These are phyloP conservation scores for Oriolus oriolus DNA, from an alignment of 2,113 vertebrate genomes.

Conservation along the genomic window DNA sequence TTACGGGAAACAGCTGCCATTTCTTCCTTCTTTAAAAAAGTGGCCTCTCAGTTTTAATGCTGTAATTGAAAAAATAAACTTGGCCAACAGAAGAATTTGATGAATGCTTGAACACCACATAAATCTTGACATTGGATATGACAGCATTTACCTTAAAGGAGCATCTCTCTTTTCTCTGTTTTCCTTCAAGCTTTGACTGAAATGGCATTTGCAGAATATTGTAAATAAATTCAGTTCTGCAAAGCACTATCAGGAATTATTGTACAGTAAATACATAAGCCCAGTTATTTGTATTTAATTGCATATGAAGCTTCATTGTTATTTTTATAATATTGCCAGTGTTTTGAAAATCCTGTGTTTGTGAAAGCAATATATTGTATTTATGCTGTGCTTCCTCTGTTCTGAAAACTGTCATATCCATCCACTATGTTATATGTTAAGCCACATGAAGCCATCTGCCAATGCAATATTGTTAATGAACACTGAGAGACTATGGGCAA, in stretches of 20 bases:
- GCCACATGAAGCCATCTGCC: not conserved
- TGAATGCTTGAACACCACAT: not conserved
- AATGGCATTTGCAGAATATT: not conserved
- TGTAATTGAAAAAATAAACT: not conserved
- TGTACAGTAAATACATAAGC: not conserved
- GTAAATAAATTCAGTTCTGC: not conserved
- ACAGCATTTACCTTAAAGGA: not conserved
- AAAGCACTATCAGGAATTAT: not conserved
- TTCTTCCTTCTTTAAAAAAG: not conserved
- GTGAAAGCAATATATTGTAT: not conserved
- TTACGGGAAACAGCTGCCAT: not conserved
- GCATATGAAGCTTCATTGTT: not conserved
- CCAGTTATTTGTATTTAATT: conserved; percentile 1
- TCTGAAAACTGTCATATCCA: not conserved
- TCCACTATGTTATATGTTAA: not conserved
- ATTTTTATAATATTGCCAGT: not conserved
- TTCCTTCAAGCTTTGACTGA: not conserved
- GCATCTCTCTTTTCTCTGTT: not conserved
- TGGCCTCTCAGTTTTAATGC: not conserved
- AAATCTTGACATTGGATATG: not conserved
- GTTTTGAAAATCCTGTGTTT: not conserved
- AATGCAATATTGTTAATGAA: not conserved
- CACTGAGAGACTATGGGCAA: not conserved
- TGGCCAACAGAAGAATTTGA: not conserved
- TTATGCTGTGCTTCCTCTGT: not conserved